phyloP scores from a whole-genome alignment of 2,888 invertebrate genomes.

The Keiferia lycopersicella region DNA sequence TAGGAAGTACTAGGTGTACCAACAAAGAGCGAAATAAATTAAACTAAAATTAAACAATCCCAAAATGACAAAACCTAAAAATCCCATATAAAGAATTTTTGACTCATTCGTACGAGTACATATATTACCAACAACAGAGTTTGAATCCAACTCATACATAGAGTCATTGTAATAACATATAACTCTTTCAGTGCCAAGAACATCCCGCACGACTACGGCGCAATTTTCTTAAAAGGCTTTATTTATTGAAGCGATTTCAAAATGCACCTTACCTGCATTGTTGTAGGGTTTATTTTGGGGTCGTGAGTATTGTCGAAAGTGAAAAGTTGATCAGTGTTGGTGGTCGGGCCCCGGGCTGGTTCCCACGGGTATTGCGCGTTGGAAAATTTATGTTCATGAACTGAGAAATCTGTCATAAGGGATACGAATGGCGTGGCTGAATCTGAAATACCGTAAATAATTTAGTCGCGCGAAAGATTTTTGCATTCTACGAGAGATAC shows the following conservation, averaged over 20 bases:
- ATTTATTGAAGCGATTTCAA: conserved; percentile 51
- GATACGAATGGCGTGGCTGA: conserved; percentile 70
- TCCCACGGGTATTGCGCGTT: conserved; percentile 76
- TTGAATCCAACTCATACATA: background rate
- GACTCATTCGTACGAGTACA: too few species aligned
- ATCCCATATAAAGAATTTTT: too few species aligned
- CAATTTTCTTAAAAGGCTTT: conserved; percentile 72
- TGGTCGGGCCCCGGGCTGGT: conserved; percentile 74
- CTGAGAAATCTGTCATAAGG: conserved; percentile 79
- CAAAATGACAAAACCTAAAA: too few species aligned
- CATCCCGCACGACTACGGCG: conserved; percentile 25
- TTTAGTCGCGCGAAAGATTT: conserved; percentile 64
- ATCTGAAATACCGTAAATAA: conserved; percentile 76
- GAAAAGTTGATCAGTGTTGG: conserved; percentile 76
- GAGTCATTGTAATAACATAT: background rate
- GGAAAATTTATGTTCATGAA: conserved; percentile 80
- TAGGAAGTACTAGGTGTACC: too few species aligned
- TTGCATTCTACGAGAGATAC: conserved; percentile 36
- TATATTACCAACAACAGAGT: background rate
- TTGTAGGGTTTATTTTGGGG: conserved; percentile 47
- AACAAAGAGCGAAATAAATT: too few species aligned
- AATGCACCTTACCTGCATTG: conserved; percentile 33
- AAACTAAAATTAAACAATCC: too few species aligned
- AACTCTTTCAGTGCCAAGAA: conserved; percentile 10
- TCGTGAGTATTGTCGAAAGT: conserved; percentile 57